Evolutionary conservation across 1,140 invertebrate genomes (phyloP).

Genomic region (Drosophila virilis): DNA sequence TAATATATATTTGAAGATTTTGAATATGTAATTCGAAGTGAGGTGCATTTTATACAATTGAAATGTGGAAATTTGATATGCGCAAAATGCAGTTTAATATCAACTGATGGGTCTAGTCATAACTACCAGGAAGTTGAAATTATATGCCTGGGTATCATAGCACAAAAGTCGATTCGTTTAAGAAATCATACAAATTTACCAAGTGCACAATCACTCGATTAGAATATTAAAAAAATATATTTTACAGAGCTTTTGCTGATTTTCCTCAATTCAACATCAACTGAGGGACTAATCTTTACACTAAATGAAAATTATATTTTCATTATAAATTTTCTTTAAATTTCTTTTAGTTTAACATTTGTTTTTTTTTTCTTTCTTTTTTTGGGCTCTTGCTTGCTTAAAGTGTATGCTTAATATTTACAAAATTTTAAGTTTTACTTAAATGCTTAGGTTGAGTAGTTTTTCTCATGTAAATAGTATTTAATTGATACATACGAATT

Average conservation of each 20-base stretch:
- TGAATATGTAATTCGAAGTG: slow-evolving; percentile 37
- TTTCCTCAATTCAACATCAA: slow-evolving; percentile 5
- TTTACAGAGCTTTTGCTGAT: slow-evolving; percentile 23
- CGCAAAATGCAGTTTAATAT: slow-evolving; percentile 33
- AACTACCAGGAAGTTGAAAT: slow-evolving; percentile 2
- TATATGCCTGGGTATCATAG: slow-evolving; percentile 7
- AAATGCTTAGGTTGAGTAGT: slow-evolving; percentile 74
- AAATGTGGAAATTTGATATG: slow-evolving; percentile 71
- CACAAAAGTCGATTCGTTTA: not conserved
- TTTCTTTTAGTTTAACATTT: slow-evolving; percentile 40
- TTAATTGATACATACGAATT: slow-evolving; percentile 29
- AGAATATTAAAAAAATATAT: slow-evolving; percentile 38
- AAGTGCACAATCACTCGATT: slow-evolving; percentile 7
- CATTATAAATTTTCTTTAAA: slow-evolving; percentile 50
- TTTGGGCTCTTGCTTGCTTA: slow-evolving; percentile 23
- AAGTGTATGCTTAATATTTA: slow-evolving; percentile 60
- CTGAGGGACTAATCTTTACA: slow-evolving; percentile 34
- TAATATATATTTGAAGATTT: slow-evolving; percentile 33
- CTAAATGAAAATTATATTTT: slow-evolving; percentile 53
- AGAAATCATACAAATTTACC: slow-evolving; percentile 13
- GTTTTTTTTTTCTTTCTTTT: not conserved
- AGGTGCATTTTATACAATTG: slow-evolving; percentile 69
- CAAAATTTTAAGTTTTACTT: slow-evolving; percentile 63
- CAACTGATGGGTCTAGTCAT: not conserved
- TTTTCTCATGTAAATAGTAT: slow-evolving; percentile 28